Conservation (phyloP, 2,888 invertebrate genomes). For the Philopedon plagiatum region DNA sequence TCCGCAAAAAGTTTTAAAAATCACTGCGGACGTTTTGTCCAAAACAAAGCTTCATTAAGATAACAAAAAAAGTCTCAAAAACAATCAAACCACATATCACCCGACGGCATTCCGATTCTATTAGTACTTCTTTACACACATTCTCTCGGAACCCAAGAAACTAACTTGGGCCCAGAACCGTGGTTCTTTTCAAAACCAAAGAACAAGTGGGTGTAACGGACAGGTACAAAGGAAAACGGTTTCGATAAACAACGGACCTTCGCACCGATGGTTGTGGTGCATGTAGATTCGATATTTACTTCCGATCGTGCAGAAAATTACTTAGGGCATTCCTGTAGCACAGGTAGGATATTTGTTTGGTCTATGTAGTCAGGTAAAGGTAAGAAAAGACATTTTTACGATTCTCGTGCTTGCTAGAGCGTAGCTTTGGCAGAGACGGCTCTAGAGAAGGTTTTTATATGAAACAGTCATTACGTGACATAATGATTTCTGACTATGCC, state of each 20-base stretch:
- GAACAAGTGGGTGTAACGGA: slow-evolving; percentile 59
- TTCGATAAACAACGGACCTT: slow-evolving; percentile 48
- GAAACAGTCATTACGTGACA: too few relatives aligned
- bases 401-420: slow-evolving; percentile 53
- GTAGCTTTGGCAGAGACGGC: slow-evolving; percentile 48
- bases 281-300: slow-evolving; percentile 58
- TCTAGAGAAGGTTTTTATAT: background rate
- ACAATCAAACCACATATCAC: slow-evolving; percentile 32
- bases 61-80: slow-evolving; percentile 5
- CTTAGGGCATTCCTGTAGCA: slow-evolving; percentile 61
- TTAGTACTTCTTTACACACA: slow-evolving; percentile 24
- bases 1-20: background rate
- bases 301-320: slow-evolving; percentile 61
- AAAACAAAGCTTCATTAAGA: slow-evolving; percentile 3
- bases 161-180: slow-evolving; percentile 38
- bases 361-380: slow-evolving; percentile 53
- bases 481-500: too few relatives aligned
- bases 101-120: slow-evolving; percentile 32
- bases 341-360: slow-evolving; percentile 48
- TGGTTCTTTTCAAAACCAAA: slow-evolving; percentile 45
- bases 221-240: slow-evolving; percentile 57
- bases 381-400: slow-evolving; percentile 53
- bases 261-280: slow-evolving; percentile 10
- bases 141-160: slow-evolving; percentile 40
- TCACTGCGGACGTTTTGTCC: background rate